Base-by-base conservation (phyloP, 2,113 vertebrate species). In the Pterocles orientalis region DNA sequence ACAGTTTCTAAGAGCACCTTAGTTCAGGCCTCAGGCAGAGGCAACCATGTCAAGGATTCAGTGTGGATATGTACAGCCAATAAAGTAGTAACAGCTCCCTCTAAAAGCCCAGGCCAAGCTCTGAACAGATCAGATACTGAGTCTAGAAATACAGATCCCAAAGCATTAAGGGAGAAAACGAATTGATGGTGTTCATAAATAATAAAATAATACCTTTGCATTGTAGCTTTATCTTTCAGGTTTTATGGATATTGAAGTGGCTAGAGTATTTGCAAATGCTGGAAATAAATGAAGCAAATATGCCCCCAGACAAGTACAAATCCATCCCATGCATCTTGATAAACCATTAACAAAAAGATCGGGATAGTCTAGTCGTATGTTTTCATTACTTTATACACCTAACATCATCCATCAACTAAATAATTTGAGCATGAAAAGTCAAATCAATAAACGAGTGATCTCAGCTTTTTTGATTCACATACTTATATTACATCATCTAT, bases 401-500 rank as follows among this genome's bases (percentile, higher is more conserved):
- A 95, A 94, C 65, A 80, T 94, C 60, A 95, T 86, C 89, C 85
- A 65, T 96, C 81, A 96, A 33, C 73, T 95, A 97, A 97, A 98
- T 98, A 98, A 98, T 97, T 98, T 97, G 97, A 98, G 96, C 97
- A 97, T 98, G 97, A 95, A 96, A 96, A 97, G 92, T 97, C 97
- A 95, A 98, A 99, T 98, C 98, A 98, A 98, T 98, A 98, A 94
- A 97, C 34, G 94, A 98, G 96, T 97, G 97, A 98, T 97, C 92
- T 98, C 97, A 98, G 96, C 96, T 98, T 97, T 98, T 98, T 97
- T 96, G 90, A 97, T 96, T 97, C 96, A 97, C 95, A 97, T 95
- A 95, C 97, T 98, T 97, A 93, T 94, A 95, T 98, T 98, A 94
- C 86, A 95, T 98, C 97, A 98, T 96, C 95, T 97, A 79, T 97